Conservation (phyloP, 37 sponge, comb jelly and placozoan species). For the Mnemiopsis leidyi region DNA sequence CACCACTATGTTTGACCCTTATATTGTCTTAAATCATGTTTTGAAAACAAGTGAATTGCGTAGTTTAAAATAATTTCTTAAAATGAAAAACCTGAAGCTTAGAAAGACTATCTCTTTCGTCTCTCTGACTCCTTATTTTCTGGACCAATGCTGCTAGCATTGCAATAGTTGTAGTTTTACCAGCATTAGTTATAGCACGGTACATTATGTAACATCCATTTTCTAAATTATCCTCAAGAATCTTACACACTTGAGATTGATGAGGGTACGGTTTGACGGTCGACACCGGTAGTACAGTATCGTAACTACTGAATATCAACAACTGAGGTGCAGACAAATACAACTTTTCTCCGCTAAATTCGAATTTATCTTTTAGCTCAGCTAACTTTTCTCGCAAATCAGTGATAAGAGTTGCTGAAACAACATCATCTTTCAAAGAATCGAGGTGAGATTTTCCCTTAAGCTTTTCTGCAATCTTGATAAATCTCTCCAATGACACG, state of each 20-base stretch:
- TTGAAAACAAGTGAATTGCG: no score
- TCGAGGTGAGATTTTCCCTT: conserved; percentile 59
- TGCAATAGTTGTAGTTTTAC: conserved; percentile 60
- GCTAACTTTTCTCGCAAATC: conserved; percentile 8
- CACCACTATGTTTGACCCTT: no score
- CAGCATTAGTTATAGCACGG: conserved; percentile 54
- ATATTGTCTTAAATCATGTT: no score
- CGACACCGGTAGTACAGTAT: not conserved
- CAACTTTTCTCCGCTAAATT: not conserved
- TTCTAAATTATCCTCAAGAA: conserved; percentile 7
- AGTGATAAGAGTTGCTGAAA: not conserved
- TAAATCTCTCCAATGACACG: conserved; percentile 41
- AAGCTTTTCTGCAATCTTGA: not conserved
- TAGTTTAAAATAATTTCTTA: no score
- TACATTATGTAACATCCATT: conserved; percentile 59
- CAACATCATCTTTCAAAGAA: conserved; percentile 41
- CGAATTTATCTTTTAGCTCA: conserved; percentile 36
- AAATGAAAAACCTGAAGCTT: not conserved
- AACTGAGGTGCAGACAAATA: conserved; percentile 5
- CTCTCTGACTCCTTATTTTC: not conserved
- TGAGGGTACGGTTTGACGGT: conserved; percentile 51
- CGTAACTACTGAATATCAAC: conserved; percentile 28
- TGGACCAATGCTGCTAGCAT: conserved; percentile 35
- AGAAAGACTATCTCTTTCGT: not conserved
- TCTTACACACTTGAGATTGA: conserved; percentile 1